Percentiles rank a stretch among this genome's conserved stretches.
Conservation (phyloP, 2,113 vertebrate species). For the Alaudala cheleensis region DNA sequence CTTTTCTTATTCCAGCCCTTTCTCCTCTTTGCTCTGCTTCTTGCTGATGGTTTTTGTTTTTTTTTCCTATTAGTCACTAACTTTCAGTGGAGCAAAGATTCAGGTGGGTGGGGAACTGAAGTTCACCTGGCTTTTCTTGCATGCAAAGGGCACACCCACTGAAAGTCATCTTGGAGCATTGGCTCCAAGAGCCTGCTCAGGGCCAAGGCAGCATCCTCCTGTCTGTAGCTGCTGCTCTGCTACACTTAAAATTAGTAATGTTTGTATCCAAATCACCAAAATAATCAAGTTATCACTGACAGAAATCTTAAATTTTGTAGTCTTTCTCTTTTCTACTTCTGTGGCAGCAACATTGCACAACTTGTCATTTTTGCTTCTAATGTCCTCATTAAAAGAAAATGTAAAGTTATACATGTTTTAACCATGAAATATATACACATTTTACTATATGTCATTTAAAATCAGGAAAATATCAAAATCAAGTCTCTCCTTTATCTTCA, state of each 20-base stretch:
- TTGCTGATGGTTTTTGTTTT: not conserved
- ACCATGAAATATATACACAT: not conserved
- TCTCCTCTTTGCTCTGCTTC: not conserved
- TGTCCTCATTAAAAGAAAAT: slow-evolving; percentile 23
- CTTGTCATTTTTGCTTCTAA: not conserved
- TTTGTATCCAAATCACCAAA: not conserved
- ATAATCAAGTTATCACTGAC: not conserved
- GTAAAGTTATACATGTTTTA: slow-evolving; percentile 20
- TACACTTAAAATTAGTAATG: not conserved
- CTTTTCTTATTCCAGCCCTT: not conserved
- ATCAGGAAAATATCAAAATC: slow-evolving; percentile 16
- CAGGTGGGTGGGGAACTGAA: not conserved
- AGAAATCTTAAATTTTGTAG: not conserved
- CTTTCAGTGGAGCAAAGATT: not conserved
- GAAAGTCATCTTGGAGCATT: not conserved
- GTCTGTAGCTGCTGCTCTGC: not conserved
- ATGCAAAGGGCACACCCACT: not conserved
- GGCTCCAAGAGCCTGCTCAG: accelerated
- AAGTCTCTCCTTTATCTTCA: not conserved
- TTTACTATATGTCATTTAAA: slow-evolving; percentile 2
- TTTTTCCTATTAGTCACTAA: not conserved
- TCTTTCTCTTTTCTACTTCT: not conserved
- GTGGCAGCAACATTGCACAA: not conserved
- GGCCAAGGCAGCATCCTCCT: accelerated
- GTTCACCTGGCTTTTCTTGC: not conserved